These are phyloP conservation scores for Conchocele bisecta DNA, from an alignment of 2,888 invertebrate genomes.

Conservation along the genomic window DNA sequence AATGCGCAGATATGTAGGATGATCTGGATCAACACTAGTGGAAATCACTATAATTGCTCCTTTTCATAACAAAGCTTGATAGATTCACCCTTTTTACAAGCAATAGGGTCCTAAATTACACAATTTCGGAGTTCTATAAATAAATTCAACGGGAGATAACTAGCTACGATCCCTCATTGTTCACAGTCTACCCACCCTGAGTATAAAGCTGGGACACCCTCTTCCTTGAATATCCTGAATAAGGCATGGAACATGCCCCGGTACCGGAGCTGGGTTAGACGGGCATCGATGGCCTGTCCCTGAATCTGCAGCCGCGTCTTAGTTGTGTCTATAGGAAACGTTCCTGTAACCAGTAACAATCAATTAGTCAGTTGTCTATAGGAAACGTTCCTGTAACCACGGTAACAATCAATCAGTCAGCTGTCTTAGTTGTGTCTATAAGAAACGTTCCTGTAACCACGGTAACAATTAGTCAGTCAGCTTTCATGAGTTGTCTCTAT, in stretches of 20 bases:
- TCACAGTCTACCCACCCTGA: constrained; percentile 89
- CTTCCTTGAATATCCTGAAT: constrained; percentile 92
- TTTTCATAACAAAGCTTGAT: no score
- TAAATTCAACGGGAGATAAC: no score
- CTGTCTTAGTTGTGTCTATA: constrained; percentile 98
- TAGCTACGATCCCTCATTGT: no score
- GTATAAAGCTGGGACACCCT: constrained; percentile 93
- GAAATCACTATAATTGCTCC: no score
- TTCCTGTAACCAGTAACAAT: constrained; percentile 85
- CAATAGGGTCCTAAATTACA: no score
- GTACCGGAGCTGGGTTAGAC: constrained; percentile 85
- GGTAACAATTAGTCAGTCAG: neutral
- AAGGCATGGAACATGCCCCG: constrained; percentile 96
- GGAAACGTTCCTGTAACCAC: no score
- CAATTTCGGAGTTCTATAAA: no score
- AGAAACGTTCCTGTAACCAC: constrained; percentile 92
- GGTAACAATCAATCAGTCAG: no score
- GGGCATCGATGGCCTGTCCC: constrained; percentile 89
- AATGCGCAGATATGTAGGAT: no score
- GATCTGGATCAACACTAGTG: no score
- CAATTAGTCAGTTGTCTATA: neutral
- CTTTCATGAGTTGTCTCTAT: constrained; percentile 88
- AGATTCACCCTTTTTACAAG: no score
- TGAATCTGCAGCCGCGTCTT: constrained; percentile 97
- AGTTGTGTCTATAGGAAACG: constrained; percentile 98